phyloP scores from a whole-genome alignment of 35 echinoderm and acorn worm species.

The Anneissia japonica region DNA sequence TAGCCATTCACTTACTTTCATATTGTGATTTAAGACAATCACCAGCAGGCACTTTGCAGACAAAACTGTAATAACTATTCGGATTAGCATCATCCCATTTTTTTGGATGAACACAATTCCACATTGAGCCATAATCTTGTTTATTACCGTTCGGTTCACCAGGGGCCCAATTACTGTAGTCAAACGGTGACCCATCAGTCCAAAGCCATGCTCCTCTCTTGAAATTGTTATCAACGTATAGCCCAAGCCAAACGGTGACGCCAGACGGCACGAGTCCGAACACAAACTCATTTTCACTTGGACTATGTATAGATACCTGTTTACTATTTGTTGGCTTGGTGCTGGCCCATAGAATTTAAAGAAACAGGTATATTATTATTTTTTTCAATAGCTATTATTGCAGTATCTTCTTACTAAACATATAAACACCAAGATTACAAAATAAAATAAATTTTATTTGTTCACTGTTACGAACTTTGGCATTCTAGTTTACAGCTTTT shows the following conservation, averaged over 20 bases:
- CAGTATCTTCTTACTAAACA: too few species aligned
- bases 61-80: neutral
- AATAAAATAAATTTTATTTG: too few species aligned
- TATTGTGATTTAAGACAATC: neutral
- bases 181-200: neutral
- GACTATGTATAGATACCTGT: neutral
- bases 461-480: too few species aligned
- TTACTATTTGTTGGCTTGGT: too few species aligned
- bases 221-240: neutral
- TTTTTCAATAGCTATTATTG: too few species aligned
- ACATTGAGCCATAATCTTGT: neutral
- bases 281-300: neutral
- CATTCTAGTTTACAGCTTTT: too few species aligned
- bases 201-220: neutral
- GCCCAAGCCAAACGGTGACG: neutral
- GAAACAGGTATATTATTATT: too few species aligned
- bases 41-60: neutral
- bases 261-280: neutral
- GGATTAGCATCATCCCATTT: neutral
- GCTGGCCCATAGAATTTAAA: too few species aligned
- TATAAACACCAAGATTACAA: too few species aligned
- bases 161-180: neutral
- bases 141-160: neutral
- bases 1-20: neutral
- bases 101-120: neutral